A percentile compares a stretch with the other conserved stretches of the same genome.
phyloP scores from a whole-genome alignment of 1,140 invertebrate species.

The Dermatophagoides farinae region DNA sequence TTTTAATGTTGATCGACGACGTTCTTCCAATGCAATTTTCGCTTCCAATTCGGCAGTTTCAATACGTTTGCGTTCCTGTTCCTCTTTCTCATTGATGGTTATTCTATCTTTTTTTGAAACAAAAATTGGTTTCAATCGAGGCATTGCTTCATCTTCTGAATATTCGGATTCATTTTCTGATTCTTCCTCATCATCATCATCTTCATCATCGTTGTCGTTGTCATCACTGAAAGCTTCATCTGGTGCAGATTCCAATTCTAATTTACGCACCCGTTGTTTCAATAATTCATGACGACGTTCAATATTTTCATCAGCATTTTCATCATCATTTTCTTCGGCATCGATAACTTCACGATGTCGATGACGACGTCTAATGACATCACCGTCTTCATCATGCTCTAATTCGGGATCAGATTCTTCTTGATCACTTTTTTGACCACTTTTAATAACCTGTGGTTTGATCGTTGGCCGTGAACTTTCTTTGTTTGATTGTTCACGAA shows the following conservation, averaged over 20 bases:
- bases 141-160: conserved; percentile 39
- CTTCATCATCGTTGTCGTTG: conserved; percentile 23
- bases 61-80: conserved; percentile 53
- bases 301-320: conserved; percentile 44
- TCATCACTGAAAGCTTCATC: conserved; percentile 18
- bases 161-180: conserved; percentile 68
- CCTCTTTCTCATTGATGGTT: conserved; percentile 78
- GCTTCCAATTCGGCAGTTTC: neutral
- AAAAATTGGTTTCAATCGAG: conserved; percentile 87
- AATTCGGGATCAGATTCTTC: neutral
- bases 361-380: conserved; percentile 14
- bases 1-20: conserved; percentile 57
- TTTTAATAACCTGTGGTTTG: neutral
- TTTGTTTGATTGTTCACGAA: neutral
- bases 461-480: neutral
- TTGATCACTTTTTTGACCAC: neutral
- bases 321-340: conserved; percentile 13
- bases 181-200: conserved; percentile 35
- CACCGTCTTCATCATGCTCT: conserved; percentile 16
- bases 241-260: conserved; percentile 27
- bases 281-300: conserved; percentile 21
- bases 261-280: conserved; percentile 31
- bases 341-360: conserved; percentile 4
- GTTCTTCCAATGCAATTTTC: conserved; percentile 55
- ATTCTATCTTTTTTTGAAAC: conserved; percentile 80